Evolutionary conservation across 2,113 vertebrate genomes (phyloP).

Genomic region (Mellivora capensis): DNA sequence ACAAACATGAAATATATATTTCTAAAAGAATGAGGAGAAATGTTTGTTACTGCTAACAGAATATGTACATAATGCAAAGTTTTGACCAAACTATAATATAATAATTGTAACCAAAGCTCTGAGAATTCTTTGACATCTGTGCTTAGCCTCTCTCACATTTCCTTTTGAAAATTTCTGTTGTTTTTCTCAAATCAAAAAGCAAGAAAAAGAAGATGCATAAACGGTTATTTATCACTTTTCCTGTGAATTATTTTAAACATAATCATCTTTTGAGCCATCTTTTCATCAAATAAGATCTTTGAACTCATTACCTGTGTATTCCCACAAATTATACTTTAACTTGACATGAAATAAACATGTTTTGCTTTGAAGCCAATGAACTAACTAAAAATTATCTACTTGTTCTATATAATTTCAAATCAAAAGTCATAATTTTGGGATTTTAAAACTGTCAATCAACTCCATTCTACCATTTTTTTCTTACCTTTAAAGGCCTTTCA

Average conservation of each 20-base stretch:
- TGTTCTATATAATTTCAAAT: background rate
- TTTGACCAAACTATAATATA: background rate
- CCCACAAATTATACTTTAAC: background rate
- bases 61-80: background rate
- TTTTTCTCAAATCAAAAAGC: background rate
- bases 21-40: background rate
- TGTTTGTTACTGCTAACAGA: background rate
- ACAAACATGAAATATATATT: background rate
- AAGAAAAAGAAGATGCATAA: background rate
- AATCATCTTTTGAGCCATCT: background rate
- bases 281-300: conserved; percentile 27
- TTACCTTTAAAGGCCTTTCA: background rate
- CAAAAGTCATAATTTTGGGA: background rate
- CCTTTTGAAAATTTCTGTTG: background rate
- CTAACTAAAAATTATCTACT: background rate
- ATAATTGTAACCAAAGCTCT: background rate
- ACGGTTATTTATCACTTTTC: background rate
- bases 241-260: background rate
- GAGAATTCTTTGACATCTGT: background rate
- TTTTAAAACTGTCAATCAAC: background rate
- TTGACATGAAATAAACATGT: background rate
- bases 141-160: background rate
- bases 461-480: background rate
- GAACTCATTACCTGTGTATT: background rate
- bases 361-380: background rate